A percentile compares a stretch with the other conserved stretches of the same genome.
Evolutionary conservation across 2,888 invertebrate genomes (phyloP).

Genomic region (Apamea crenata): DNA sequence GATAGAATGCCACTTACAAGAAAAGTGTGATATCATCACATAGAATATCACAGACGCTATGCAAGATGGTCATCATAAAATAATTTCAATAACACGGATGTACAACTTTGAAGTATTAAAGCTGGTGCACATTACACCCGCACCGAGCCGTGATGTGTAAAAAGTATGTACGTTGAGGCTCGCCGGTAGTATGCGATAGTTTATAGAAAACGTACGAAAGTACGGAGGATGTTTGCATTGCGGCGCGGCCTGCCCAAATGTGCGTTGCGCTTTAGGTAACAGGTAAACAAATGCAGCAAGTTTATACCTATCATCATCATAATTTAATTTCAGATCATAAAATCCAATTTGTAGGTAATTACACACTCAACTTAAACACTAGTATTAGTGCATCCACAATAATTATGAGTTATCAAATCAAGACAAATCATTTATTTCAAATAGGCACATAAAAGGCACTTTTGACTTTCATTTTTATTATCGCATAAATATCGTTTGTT

Average conservation of each 20-base stretch:
- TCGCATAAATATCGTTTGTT: not conserved
- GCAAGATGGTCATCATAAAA: slow-evolving; percentile 20
- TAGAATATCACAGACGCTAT: slow-evolving; percentile 2
- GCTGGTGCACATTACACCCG: not conserved
- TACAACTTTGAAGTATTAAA: slow-evolving; percentile 2
- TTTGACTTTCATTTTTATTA: not conserved
- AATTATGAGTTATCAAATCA: no score
- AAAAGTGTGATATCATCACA: not conserved
- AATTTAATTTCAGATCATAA: not conserved
- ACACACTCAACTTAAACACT: no score
- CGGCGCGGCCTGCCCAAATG: no score
- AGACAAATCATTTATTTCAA: no score
- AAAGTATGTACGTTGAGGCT: not conserved
- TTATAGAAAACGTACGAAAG: not conserved
- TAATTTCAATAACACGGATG: slow-evolving; percentile 35
- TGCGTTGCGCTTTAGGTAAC: not conserved
- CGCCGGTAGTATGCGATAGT: not conserved
- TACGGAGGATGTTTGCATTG: not conserved
- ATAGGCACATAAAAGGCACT: no score
- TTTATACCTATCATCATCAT: not conserved
- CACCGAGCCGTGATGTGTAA: not conserved
- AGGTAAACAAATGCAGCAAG: not conserved
- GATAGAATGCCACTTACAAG: not conserved
- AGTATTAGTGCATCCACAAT: no score
- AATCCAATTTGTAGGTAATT: no score